phyloP scores from a whole-genome alignment of 2,797 vertebrate species.

The Anolis apletophallus region DNA sequence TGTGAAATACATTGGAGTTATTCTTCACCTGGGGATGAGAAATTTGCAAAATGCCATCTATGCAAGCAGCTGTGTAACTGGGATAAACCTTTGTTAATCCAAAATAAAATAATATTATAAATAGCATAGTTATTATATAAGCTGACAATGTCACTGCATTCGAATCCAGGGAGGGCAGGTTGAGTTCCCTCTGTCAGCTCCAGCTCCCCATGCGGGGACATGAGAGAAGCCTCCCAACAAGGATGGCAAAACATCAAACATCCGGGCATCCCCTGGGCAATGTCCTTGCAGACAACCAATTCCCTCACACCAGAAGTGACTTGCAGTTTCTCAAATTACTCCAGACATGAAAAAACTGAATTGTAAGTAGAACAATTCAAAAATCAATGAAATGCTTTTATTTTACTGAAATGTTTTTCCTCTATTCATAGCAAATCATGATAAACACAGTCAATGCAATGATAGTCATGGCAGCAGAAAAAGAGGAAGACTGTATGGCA shows the following conservation, averaged over 20 bases:
- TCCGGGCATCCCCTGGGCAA: too few relatives aligned
- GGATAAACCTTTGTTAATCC: constrained; percentile 3
- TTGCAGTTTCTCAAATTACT: too few relatives aligned
- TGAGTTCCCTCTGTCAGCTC: too few relatives aligned
- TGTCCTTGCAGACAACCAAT: too few relatives aligned
- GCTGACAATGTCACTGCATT: too few relatives aligned
- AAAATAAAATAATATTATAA: constrained; percentile 5
- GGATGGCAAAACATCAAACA: too few relatives aligned
- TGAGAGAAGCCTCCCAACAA: too few relatives aligned
- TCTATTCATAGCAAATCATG: neutral
- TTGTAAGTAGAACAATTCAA: neutral
- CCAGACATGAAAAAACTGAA: too few relatives aligned
- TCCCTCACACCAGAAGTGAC: too few relatives aligned
- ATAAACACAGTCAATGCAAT: neutral
- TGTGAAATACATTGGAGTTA: neutral
- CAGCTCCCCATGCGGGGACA: too few relatives aligned
- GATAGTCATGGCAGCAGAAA: neutral
- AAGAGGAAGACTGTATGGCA: neutral
- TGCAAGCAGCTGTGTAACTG: constrained; percentile 5
- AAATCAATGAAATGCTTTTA: neutral
- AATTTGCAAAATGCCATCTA: constrained; percentile 30
- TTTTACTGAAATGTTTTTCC: neutral
- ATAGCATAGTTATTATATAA: neutral
- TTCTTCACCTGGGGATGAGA: neutral
- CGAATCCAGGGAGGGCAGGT: too few relatives aligned